Evolutionary conservation across 2,797 vertebrate genomes (phyloP).

Genomic region (Falco biarmicus): DNA sequence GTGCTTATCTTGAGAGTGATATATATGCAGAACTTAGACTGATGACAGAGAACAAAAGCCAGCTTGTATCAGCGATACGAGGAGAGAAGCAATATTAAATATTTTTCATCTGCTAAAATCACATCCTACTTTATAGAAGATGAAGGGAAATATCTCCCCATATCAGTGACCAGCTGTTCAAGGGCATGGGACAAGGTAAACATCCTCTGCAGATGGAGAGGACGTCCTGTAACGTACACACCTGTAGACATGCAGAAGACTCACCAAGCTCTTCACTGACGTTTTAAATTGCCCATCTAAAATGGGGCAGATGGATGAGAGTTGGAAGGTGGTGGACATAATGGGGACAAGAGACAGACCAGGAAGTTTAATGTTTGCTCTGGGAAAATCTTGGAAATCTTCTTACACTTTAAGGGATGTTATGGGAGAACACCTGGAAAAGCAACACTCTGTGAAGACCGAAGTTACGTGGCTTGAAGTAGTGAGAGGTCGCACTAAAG

Average conservation of each 20-base stretch:
- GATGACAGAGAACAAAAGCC: not conserved
- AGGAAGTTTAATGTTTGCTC: slow-evolving; percentile 39
- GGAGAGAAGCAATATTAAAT: not conserved
- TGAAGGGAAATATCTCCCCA: not conserved
- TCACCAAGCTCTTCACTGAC: not conserved
- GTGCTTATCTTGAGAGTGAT: not conserved
- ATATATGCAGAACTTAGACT: not conserved
- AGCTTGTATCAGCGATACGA: not conserved
- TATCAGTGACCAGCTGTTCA: not conserved
- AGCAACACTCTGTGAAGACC: not conserved
- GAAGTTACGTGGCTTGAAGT: not conserved
- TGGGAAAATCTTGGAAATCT: slow-evolving; percentile 50
- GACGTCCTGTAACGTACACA: not conserved
- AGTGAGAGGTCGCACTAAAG: slow-evolving; percentile 6
- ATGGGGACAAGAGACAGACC: not conserved
- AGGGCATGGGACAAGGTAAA: not conserved
- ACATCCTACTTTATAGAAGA: not conserved
- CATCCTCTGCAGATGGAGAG: not conserved
- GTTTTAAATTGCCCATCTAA: not conserved
- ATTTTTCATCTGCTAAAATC: slow-evolving; percentile 7
- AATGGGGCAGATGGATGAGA: not conserved
- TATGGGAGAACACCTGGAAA: slow-evolving; percentile 67
- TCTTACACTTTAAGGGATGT: slow-evolving; percentile 31
- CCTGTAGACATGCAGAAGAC: not conserved
- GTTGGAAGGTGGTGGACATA: not conserved